Evolutionary conservation across 2,888 invertebrate species (phyloP).

Genomic region (Lacanobia wlatinum): DNA sequence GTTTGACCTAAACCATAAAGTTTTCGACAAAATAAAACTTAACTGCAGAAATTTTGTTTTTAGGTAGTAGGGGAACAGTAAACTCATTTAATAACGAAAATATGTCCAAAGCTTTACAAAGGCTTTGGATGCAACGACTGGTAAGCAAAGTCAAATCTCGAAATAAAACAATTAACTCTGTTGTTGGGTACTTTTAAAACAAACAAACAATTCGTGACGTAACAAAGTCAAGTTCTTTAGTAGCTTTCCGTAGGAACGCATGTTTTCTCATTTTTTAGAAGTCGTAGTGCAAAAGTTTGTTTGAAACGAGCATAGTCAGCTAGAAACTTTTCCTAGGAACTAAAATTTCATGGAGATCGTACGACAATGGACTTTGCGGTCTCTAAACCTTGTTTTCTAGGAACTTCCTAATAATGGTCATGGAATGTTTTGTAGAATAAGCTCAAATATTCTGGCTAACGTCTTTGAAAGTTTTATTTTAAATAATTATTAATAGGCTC

Average conservation of each 20-base stretch:
- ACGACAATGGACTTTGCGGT: neutral
- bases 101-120: neutral
- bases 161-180: neutral
- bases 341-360: conserved; percentile 10
- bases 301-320: conserved; percentile 24
- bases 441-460: neutral
- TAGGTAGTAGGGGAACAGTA: no score
- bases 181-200: neutral
- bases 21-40: neutral
- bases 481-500: no score
- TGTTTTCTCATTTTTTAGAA: conserved; percentile 20
- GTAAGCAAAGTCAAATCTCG: neutral
- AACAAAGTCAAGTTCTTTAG: neutral
- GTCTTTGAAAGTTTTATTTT: neutral
- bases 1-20: neutral
- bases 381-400: neutral
- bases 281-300: conserved; percentile 19
- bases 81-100: neutral
- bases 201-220: neutral
- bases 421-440: neutral
- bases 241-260: neutral
- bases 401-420: conserved; percentile 8
- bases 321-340: conserved; percentile 20
- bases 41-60: no score
- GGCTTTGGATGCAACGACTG: neutral